Evolutionary conservation across 2,888 invertebrate species (phyloP), one percentile per base, ranked within the genome.

Genomic region (Scelioninae gen. 2): DNA sequence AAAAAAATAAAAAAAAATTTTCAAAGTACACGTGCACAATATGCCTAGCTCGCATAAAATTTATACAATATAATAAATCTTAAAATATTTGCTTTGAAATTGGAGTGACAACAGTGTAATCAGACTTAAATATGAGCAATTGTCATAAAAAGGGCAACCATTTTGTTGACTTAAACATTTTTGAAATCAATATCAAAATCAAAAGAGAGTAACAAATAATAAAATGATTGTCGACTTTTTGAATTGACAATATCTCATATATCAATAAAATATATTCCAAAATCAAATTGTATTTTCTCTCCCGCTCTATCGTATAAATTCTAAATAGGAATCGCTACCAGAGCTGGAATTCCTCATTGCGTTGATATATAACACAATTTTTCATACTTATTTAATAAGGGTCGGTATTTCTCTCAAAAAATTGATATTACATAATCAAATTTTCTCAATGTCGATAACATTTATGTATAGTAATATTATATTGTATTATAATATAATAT

Each of bases 181-280:
- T 35, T 43, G 37, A 11, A 37, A 4, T 6, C 37, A 37, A 6
- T 7, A 13, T 37, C 13, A 37, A 37, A 37, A 13, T 7, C 4
- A 9, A 13, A 37, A 5, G 6, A 19, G 3, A 10, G 1, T 18
- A 53, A 35, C 31, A 50, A 28, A 16, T 10, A 10, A 39, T 28
- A 31, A 39, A 53, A 53, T 64, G 43, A 53, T n/a, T 22, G 37
- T 16, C 31, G 16, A 28, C 64, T 55, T 64, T 65, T 67, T 41
- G 13, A 37, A 7, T 28, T 60, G 68, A 61, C 46, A 69, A 61
- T 55, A 1, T 37, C 65, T 65, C 76, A 77, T 78, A 79, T 74
- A 76, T 76, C 75, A 79, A 81, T 80, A 79, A 80, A 80, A 79
- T 79, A 81, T 80, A 80, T 79, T 78, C 76, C 70, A 77, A 80